Percentiles rank a stretch among this genome's conserved stretches.
These are phyloP conservation scores for Gymnothorax reevesii DNA, from an alignment of 2,797 vertebrate genomes.

Conservation along the genomic window DNA sequence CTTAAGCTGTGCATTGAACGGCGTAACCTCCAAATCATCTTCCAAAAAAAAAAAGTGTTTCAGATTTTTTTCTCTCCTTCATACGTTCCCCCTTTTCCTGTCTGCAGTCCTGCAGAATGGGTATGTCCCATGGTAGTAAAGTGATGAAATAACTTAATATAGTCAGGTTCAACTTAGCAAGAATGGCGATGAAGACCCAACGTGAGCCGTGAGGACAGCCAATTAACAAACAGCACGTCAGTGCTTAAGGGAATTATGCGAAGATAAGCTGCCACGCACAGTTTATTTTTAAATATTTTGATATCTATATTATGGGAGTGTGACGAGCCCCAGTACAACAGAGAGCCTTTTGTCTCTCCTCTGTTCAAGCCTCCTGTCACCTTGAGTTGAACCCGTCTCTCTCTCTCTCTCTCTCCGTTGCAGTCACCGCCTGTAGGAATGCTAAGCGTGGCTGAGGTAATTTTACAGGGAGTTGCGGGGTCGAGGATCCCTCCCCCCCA, in stretches of 20 bases:
- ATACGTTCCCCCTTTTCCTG: neutral
- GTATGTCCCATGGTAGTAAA: slow-evolving; percentile 68
- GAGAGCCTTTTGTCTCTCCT: too few relatives aligned
- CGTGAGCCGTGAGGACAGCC: slow-evolving; percentile 50
- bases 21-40: slow-evolving; percentile 66
- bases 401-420: too few relatives aligned
- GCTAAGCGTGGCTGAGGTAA: too few relatives aligned
- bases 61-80: slow-evolving; percentile 24
- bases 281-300: slow-evolving; percentile 36
- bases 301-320: slow-evolving; percentile 30
- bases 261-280: slow-evolving; percentile 55
- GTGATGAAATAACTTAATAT: slow-evolving; percentile 77
- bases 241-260: slow-evolving; percentile 68
- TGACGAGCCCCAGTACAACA: too few relatives aligned
- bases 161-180: slow-evolving; percentile 61
- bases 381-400: too few relatives aligned
- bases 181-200: slow-evolving; percentile 52
- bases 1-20: slow-evolving; percentile 54
- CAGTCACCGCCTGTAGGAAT: too few relatives aligned
- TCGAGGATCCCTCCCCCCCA: too few relatives aligned
- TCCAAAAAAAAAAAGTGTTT: slow-evolving; percentile 34
- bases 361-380: too few relatives aligned
- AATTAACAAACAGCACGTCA: slow-evolving; percentile 67
- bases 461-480: too few relatives aligned
- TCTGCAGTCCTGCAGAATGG: slow-evolving; percentile 42